phyloP scores from a whole-genome alignment of 2,797 vertebrate species.

The Scyliorhinus canicula region DNA sequence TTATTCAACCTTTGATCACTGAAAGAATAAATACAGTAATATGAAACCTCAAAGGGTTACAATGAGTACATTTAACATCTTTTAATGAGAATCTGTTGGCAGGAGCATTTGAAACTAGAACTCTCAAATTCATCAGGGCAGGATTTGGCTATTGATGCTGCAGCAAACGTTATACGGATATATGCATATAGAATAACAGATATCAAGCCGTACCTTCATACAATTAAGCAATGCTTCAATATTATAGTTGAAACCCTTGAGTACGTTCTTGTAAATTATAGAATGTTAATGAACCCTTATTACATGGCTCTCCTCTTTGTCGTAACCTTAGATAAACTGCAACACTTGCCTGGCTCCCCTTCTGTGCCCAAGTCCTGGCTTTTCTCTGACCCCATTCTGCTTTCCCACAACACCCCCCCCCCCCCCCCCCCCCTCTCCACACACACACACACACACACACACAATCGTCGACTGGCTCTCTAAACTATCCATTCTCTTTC shows the following conservation, averaged over 20 bases:
- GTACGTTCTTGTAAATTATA: conserved; percentile 1
- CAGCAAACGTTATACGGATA: background rate
- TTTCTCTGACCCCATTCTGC: conserved; percentile 7
- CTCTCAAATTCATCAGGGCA: conserved; percentile 6
- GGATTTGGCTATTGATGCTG: conserved; percentile 3
- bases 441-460: too few species aligned
- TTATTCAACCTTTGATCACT: conserved; percentile 33
- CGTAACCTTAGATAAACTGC: background rate
- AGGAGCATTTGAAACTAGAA: conserved; percentile 28
- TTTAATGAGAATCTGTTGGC: conserved; percentile 36
- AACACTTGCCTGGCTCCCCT: background rate
- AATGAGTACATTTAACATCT: conserved; percentile 33
- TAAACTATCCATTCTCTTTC: background rate
- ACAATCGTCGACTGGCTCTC: background rate
- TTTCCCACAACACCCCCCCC: too few species aligned
- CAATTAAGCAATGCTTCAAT: background rate
- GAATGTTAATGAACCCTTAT: background rate
- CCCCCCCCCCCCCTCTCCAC: too few species aligned
- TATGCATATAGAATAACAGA: background rate
- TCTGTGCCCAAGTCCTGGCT: background rate
- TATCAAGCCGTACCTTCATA: background rate
- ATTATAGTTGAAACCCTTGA: background rate
- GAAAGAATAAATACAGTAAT: conserved; percentile 31
- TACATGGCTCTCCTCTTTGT: background rate
- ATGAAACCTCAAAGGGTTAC: conserved; percentile 19